These are phyloP conservation scores for Azorinus chamasolen DNA, from an alignment of 2,888 invertebrate species.

Conservation along the genomic window DNA sequence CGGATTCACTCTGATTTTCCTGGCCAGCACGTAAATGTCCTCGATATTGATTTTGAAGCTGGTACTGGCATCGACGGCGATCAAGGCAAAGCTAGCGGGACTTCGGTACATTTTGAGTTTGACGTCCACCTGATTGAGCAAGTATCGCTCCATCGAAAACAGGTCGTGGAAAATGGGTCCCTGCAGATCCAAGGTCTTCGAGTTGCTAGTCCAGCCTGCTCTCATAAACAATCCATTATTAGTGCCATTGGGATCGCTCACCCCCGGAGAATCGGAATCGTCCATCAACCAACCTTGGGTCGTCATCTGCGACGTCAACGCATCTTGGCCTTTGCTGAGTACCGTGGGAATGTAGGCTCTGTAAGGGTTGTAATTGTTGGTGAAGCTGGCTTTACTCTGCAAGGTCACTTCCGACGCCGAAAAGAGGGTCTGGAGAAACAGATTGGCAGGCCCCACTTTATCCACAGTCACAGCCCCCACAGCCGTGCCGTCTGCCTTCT, in stretches of 20 bases:
- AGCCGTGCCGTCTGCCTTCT: slow-evolving; percentile 13
- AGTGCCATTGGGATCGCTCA: slow-evolving; percentile 22
- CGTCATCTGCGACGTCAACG: slow-evolving; percentile 23
- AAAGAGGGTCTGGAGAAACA: slow-evolving; percentile 26
- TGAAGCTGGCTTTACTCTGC: slow-evolving; percentile 17
- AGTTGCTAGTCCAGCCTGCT: slow-evolving; percentile 18
- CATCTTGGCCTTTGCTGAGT: slow-evolving; percentile 45
- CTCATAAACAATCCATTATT: slow-evolving; percentile 34
- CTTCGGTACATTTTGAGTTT: slow-evolving; percentile 51
- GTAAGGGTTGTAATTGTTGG: slow-evolving; percentile 26
- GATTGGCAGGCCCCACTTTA: slow-evolving; percentile 20
- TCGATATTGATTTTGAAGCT: slow-evolving; percentile 26
- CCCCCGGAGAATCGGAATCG: slow-evolving; percentile 34
- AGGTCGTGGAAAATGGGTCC: slow-evolving; percentile 51
- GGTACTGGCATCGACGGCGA: too few relatives aligned
- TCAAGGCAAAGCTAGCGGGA: slow-evolving; percentile 39
- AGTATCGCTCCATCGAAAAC: slow-evolving; percentile 46
- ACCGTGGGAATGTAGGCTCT: slow-evolving; percentile 27
- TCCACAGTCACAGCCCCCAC: neutral
- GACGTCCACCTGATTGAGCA: slow-evolving; percentile 58
- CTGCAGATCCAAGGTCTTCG: slow-evolving; percentile 28
- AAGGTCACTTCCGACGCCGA: slow-evolving; percentile 28
- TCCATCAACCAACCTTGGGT: slow-evolving; percentile 49
- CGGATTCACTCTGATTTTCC: slow-evolving; percentile 43
- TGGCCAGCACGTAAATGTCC: slow-evolving; percentile 33